phyloP scores from a whole-genome alignment of 2,888 invertebrate species.

The Candidula unifasciata region DNA sequence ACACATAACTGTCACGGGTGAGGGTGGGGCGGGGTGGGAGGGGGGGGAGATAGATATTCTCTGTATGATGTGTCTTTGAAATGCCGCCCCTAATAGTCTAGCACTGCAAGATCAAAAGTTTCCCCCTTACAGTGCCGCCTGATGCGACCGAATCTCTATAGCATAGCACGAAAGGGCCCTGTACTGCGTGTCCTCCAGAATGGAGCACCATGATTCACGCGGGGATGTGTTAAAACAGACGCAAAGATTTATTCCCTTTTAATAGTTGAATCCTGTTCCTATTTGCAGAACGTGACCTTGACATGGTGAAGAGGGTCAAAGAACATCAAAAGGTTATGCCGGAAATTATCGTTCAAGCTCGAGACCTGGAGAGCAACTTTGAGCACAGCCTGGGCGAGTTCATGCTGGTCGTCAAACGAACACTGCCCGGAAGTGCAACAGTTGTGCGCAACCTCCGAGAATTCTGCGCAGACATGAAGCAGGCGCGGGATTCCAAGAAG shows the following conservation, averaged over 20 bases:
- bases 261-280: background rate
- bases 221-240: too few relatives aligned
- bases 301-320: conserved; percentile 58
- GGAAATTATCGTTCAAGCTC: conserved; percentile 57
- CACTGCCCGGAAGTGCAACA: conserved; percentile 59
- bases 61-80: too few relatives aligned
- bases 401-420: conserved; percentile 61
- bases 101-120: too few relatives aligned
- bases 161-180: too few relatives aligned
- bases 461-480: conserved; percentile 60
- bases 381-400: conserved; percentile 67
- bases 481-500: conserved; percentile 58
- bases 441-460: conserved; percentile 61
- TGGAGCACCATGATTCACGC: too few relatives aligned
- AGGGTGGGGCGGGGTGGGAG: too few relatives aligned
- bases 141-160: too few relatives aligned
- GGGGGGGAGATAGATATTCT: too few relatives aligned
- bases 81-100: too few relatives aligned
- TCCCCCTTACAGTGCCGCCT: too few relatives aligned
- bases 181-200: too few relatives aligned
- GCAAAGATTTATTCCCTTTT: background rate
- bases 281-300: conserved; percentile 60
- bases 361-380: conserved; percentile 65
- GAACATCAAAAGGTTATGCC: conserved; percentile 60
- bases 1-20: too few relatives aligned